These are phyloP conservation scores for Ambastaia sidthimunki DNA, from an alignment of 2,797 vertebrate species.

Conservation along the genomic window DNA sequence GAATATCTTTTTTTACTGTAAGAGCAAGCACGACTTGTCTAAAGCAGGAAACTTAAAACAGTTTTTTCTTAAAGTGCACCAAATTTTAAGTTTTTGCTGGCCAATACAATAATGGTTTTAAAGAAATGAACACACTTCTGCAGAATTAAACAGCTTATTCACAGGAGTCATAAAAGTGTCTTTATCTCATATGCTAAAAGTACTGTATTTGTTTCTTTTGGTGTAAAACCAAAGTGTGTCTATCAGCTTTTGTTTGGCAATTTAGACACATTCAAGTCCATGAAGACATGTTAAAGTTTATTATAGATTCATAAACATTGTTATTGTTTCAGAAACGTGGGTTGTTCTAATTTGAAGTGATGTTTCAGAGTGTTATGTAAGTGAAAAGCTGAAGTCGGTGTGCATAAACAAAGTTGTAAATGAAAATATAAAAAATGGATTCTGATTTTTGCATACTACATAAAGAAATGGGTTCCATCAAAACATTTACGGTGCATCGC, in stretches of 20 bases:
- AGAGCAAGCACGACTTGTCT: slow-evolving; percentile 6
- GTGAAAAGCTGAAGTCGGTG: too few species aligned
- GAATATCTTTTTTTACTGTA: slow-evolving; percentile 11
- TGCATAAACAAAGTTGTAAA: background rate
- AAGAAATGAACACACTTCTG: background rate
- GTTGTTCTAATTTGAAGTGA: background rate
- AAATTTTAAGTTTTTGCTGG: background rate
- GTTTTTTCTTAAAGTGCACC: slow-evolving; percentile 7
- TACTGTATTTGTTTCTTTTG: background rate
- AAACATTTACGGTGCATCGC: too few species aligned
- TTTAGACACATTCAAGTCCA: background rate
- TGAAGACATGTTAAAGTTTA: background rate
- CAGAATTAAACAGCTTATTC: too few species aligned
- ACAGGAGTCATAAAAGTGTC: background rate
- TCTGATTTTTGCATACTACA: too few species aligned
- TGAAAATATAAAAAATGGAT: background rate
- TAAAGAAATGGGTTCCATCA: too few species aligned
- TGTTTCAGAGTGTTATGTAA: background rate
- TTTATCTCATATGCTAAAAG: background rate
- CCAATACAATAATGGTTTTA: background rate
- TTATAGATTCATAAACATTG: background rate
- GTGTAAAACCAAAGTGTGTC: background rate
- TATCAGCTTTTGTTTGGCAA: background rate
- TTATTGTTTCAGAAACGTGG: background rate
- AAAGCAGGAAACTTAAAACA: slow-evolving; percentile 4